phyloP scores from a whole-genome alignment of 2,797 vertebrate genomes.

The Hyperoplus immaculatus region DNA sequence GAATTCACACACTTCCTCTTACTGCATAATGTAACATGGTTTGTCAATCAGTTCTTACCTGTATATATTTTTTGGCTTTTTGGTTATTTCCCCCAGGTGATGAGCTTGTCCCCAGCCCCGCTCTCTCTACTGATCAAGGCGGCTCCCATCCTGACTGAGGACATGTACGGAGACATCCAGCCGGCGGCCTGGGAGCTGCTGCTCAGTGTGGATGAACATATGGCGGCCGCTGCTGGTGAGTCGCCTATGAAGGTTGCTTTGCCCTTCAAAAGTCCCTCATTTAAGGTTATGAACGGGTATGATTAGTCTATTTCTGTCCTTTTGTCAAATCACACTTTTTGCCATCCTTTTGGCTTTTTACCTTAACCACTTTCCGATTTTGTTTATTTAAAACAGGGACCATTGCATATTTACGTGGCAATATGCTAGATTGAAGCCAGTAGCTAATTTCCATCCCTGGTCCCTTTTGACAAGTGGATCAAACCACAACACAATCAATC shows the following conservation, averaged over 20 bases:
- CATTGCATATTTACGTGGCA: too few relatives aligned
- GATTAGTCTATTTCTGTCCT: background rate
- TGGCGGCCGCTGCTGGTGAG: conserved; percentile 97
- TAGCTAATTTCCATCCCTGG: too few relatives aligned
- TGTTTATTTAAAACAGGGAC: too few relatives aligned
- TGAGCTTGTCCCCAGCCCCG: conserved; percentile 97
- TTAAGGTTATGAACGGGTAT: background rate
- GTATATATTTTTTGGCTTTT: background rate
- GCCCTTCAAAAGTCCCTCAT: background rate
- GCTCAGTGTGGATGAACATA: conserved; percentile 97
- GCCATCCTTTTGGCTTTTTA: background rate
- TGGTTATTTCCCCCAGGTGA: conserved; percentile 86
- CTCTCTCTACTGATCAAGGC: conserved; percentile 97
- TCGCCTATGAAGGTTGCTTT: background rate
- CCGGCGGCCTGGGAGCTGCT: conserved; percentile 98
- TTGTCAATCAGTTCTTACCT: background rate
- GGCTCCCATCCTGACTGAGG: conserved; percentile 95
- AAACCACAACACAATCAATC: too few relatives aligned
- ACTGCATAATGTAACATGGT: background rate
- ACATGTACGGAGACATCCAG: conserved; percentile 98
- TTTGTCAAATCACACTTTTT: background rate
- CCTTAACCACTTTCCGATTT: too few relatives aligned
- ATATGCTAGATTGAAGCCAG: too few relatives aligned
- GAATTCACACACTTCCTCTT: background rate
- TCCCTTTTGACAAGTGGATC: too few relatives aligned